Percentiles rank a stretch among this genome's conserved stretches.
Evolutionary conservation across 2,797 vertebrate species (phyloP).

Genomic region (Galagoides demidoff): DNA sequence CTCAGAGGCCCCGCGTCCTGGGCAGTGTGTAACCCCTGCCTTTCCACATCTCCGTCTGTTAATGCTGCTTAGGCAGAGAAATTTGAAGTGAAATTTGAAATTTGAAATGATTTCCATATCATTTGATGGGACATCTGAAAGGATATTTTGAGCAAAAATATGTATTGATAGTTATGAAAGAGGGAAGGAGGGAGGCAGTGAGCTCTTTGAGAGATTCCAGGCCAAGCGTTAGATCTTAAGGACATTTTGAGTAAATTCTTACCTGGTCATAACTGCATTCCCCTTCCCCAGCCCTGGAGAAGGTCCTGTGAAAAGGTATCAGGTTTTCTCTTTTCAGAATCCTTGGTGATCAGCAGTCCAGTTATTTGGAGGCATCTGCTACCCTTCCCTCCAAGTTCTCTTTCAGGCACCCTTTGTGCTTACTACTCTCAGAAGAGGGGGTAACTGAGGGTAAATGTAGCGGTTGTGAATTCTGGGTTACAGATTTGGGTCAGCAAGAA

Average conservation of each 20-base stretch:
- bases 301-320: fast-evolving
- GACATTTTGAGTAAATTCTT: not conserved
- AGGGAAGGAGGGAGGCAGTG: not conserved
- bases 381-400: fast-evolving
- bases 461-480: not conserved
- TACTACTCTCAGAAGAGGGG: not conserved
- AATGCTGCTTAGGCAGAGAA: not conserved
- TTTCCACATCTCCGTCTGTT: not conserved
- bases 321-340: fast-evolving
- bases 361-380: not conserved
- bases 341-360: fast-evolving
- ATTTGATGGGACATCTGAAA: not conserved
- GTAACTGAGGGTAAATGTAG: fast-evolving
- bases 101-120: not conserved
- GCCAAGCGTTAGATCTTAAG: not conserved
- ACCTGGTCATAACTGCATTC: fast-evolving
- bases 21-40: not conserved
- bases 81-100: not conserved
- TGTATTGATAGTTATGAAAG: not conserved
- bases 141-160: not conserved
- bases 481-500: too few species aligned
- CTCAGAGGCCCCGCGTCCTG: not conserved
- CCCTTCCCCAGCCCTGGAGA: not conserved
- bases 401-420: fast-evolving
- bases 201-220: not conserved